These are phyloP conservation scores for Chlamydotis undulata DNA, from an alignment of 2,113 vertebrate species.

Conservation along the genomic window DNA sequence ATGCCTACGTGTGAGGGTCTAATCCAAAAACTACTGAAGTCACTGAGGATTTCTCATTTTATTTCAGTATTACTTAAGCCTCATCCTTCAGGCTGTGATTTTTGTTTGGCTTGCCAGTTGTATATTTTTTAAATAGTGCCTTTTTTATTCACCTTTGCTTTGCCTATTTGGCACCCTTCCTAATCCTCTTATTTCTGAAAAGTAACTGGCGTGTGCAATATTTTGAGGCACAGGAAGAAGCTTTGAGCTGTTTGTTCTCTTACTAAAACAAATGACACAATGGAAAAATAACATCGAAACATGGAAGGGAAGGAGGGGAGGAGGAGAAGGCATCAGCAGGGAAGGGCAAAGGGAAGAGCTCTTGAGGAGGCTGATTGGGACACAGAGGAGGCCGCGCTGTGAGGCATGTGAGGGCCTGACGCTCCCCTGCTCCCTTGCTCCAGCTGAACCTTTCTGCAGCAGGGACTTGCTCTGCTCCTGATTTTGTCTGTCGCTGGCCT, in stretches of 20 bases:
- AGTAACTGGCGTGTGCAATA: background rate
- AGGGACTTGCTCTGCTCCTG: background rate
- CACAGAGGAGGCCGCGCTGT: background rate
- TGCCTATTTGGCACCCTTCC: background rate
- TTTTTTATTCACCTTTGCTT: background rate
- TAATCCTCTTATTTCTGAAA: constrained; percentile 56
- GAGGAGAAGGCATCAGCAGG: background rate
- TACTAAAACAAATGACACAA: constrained; percentile 30
- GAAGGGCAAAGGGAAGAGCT: background rate
- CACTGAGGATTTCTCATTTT: background rate
- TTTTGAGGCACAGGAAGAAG: constrained; percentile 2
- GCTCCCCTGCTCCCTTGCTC: background rate
- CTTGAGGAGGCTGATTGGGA: background rate
- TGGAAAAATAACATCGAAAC: background rate
- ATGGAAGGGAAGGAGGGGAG: background rate
- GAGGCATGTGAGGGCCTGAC: background rate
- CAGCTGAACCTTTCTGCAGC: background rate
- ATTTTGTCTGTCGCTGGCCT: background rate
- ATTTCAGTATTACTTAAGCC: background rate
- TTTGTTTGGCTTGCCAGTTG: background rate
- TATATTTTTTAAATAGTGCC: background rate
- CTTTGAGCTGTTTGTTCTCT: constrained; percentile 29
- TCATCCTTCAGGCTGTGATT: background rate
- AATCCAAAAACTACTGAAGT: background rate
- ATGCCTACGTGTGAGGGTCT: fast-evolving